Conservation (phyloP, 1,140 invertebrate species). For the Apis dorsata region DNA sequence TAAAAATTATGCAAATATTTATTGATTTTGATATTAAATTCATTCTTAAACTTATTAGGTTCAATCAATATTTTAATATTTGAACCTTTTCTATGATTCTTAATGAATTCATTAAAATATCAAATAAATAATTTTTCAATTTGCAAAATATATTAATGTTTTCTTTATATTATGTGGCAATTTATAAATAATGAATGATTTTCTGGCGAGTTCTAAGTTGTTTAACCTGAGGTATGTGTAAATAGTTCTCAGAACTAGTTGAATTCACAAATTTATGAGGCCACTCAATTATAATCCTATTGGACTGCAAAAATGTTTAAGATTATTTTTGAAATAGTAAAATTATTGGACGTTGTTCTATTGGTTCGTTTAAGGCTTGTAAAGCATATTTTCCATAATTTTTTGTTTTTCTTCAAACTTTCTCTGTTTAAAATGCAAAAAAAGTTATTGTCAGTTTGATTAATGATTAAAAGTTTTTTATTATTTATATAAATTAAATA, state of each 20-base stretch:
- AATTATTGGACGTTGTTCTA: conserved; percentile 25
- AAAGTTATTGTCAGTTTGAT: background rate
- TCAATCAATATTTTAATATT: background rate
- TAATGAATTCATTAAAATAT: background rate
- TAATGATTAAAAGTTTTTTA: background rate
- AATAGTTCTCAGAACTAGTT: conserved; percentile 4
- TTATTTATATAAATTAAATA: background rate
- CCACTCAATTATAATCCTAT: conserved; percentile 1
- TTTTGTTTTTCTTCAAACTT: conserved; percentile 16
- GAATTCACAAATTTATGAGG: conserved; percentile 1
- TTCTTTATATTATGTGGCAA: background rate
- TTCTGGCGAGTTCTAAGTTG: conserved; percentile 13
- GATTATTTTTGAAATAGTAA: conserved; percentile 7
- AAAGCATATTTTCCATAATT: background rate
- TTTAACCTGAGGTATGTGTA: background rate
- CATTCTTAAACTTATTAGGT: background rate
- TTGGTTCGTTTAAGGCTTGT: conserved; percentile 18
- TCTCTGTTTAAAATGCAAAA: background rate
- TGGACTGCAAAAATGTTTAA: background rate
- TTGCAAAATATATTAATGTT: background rate
- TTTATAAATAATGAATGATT: background rate
- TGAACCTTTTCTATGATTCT: background rate
- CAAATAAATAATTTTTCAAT: background rate
- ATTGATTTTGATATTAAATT: too few relatives aligned
- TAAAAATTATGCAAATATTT: background rate